Evolutionary conservation across 1,140 invertebrate species (phyloP).

Genomic region (Drosophila rufa): DNA sequence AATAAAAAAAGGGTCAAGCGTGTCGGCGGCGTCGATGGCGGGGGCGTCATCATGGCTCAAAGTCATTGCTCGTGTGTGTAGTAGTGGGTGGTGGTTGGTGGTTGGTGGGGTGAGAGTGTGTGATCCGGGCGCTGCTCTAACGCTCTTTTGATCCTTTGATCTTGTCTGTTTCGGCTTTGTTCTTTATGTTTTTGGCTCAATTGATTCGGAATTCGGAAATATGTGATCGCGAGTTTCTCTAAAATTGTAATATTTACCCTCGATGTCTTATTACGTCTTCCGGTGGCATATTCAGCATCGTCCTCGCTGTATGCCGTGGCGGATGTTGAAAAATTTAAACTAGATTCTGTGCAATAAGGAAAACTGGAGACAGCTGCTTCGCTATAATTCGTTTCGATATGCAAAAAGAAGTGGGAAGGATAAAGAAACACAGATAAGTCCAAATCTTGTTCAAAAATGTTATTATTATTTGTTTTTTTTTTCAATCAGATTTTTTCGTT

Average conservation of each 20-base stretch:
- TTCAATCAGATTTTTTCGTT: constrained; percentile 33
- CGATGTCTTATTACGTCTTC: constrained; percentile 86
- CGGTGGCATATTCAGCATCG: constrained; percentile 86
- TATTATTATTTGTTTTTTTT: constrained; percentile 37
- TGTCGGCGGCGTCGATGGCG: constrained; percentile 49
- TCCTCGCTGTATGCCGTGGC: constrained; percentile 86
- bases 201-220: constrained; percentile 44
- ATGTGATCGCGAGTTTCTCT: constrained; percentile 57
- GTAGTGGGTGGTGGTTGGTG: constrained; percentile 41
- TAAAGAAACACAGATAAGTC: constrained; percentile 82
- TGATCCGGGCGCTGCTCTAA: constrained; percentile 58
- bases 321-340: constrained; percentile 85
- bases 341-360: constrained; percentile 85
- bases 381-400: constrained; percentile 80
- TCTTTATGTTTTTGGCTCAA: constrained; percentile 15
- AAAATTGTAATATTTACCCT: constrained; percentile 86
- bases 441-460: constrained; percentile 75
- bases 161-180: constrained; percentile 45
- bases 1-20: constrained; percentile 79
- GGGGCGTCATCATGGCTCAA: constrained; percentile 39
- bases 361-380: constrained; percentile 85
- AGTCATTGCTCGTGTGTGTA: constrained; percentile 43
- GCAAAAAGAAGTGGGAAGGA: constrained; percentile 83
- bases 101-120: constrained; percentile 37
- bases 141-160: constrained; percentile 79